Evolutionary conservation across 1,140 invertebrate genomes (phyloP).

Genomic region (Achroia grisella): DNA sequence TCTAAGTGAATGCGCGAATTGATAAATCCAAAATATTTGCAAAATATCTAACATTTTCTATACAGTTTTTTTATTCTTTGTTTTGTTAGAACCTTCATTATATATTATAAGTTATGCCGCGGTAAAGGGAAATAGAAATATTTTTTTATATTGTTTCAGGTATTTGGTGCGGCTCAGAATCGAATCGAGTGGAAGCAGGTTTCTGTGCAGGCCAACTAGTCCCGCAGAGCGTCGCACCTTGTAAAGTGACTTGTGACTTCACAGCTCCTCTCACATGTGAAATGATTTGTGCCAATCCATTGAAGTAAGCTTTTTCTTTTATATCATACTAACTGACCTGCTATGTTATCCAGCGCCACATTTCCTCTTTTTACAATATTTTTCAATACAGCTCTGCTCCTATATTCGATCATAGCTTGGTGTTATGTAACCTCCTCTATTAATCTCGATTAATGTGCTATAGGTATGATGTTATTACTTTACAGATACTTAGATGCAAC

Average conservation of each 20-base stretch:
- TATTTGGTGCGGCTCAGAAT: constrained; percentile 57
- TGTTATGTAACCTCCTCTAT: too few relatives aligned
- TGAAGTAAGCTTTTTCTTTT: constrained; percentile 33
- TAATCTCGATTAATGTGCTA: background rate
- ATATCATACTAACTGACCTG: background rate
- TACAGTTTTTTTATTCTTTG: too few relatives aligned
- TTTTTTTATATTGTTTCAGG: constrained; percentile 22
- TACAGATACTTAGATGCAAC: constrained; percentile 52
- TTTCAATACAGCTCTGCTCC: too few relatives aligned
- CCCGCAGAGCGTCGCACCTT: constrained; percentile 45
- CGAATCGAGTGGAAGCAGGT: constrained; percentile 53
- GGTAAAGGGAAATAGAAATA: too few relatives aligned
- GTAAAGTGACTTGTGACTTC: constrained; percentile 37
- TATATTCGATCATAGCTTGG: too few relatives aligned
- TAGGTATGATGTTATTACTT: constrained; percentile 4
- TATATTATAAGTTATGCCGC: too few relatives aligned
- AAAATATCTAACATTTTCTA: too few relatives aligned
- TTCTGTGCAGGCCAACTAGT: constrained; percentile 54
- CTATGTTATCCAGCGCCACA: too few relatives aligned
- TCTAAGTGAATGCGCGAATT: too few relatives aligned
- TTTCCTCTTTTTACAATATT: too few relatives aligned
- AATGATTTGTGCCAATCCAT: constrained; percentile 41
- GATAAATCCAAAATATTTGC: too few relatives aligned
- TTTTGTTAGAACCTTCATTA: too few relatives aligned
- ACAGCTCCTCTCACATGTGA: constrained; percentile 31